Evolutionary conservation across 2,113 vertebrate species (phyloP), one percentile per base, ranked within the genome.

Genomic region (Rhipidura dahli): DNA sequence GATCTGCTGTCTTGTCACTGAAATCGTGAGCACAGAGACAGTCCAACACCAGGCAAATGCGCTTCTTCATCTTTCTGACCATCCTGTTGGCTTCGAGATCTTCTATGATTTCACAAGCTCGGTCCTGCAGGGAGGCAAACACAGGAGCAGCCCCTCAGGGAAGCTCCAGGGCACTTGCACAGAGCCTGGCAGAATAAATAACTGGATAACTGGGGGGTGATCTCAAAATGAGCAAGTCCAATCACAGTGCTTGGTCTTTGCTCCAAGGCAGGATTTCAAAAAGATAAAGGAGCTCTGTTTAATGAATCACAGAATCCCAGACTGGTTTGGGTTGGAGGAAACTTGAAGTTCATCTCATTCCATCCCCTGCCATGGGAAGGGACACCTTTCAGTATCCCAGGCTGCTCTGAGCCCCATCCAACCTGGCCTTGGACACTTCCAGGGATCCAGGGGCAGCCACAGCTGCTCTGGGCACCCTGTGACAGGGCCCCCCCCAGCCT

Each of bases 21-120:
- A 99, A 99, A 97, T 99, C 99, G 0, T 99, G 99, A 20, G 99
- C 99, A 72, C 99, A 99, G 73, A 99, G 98, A 96, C 99, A 99
- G 98, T 99, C 99, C 10, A 99, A 97, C 94, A 99, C 99, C 0
- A 99, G 98, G 92, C 99, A 99, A 98, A 99, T 99, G 19, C 99
- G 98, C 92, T 99, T 99, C 98, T 99, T 99, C 99, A 99, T 99
- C 95, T 98, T 99, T 24, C 98, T 98, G 56, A 99, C 98, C 98
- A 98, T 97, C 82, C 99, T 99, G 95, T 98, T 98, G 77, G 99
- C 98, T 92, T 99, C 99, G 2, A 97, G 79, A 76, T 99, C 99
- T 95, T 99, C 99, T 42, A 99, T 98, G 3, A 99, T 98, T 97
- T 99, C 99, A 81, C 98, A 99, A 50, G 99, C 99, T 68, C 99